Evolutionary conservation across 1,140 invertebrate species (phyloP).

Genomic region (Arion vulgaris): DNA sequence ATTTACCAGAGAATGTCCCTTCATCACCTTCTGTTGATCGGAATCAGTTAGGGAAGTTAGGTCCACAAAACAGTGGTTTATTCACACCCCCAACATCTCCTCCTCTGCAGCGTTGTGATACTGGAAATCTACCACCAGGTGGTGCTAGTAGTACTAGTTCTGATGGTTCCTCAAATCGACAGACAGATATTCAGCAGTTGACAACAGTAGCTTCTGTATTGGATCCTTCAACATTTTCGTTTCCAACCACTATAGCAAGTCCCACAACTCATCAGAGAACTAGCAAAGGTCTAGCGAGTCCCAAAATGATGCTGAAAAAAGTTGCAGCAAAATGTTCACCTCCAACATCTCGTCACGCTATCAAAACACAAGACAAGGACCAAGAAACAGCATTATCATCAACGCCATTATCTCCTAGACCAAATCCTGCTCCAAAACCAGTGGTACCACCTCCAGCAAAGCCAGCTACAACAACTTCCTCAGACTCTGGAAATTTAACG

Average conservation of each 20-base stretch:
- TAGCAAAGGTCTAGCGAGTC: slow-evolving; percentile 45
- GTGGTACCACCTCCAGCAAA: slow-evolving; percentile 3
- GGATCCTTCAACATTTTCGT: not conserved
- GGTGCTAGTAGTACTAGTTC: not conserved
- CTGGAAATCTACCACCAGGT: not conserved
- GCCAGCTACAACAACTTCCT: slow-evolving; percentile 38
- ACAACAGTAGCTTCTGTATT: not conserved
- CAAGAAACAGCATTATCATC: not conserved
- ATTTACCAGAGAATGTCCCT: slow-evolving; percentile 17
- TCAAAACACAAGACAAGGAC: not conserved
- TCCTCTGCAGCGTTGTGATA: not conserved
- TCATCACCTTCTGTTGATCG: slow-evolving; percentile 17
- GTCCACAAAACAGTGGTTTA: slow-evolving; percentile 40
- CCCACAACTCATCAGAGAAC: slow-evolving; percentile 27
- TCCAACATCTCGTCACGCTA: slow-evolving; percentile 19
- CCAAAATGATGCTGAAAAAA: slow-evolving; percentile 44
- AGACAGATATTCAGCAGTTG: not conserved
- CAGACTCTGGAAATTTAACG: not conserved
- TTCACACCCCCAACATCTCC: slow-evolving; percentile 32
- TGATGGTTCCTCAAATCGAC: not conserved
- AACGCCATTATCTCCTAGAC: slow-evolving; percentile 20
- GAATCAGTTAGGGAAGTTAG: slow-evolving; percentile 22
- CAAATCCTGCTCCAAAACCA: slow-evolving; percentile 27
- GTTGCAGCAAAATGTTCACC: slow-evolving; percentile 44
- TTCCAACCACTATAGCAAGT: no score